Evolutionary conservation across 1,140 invertebrate species (phyloP).

Genomic region (Temnothorax longispinosus): DNA sequence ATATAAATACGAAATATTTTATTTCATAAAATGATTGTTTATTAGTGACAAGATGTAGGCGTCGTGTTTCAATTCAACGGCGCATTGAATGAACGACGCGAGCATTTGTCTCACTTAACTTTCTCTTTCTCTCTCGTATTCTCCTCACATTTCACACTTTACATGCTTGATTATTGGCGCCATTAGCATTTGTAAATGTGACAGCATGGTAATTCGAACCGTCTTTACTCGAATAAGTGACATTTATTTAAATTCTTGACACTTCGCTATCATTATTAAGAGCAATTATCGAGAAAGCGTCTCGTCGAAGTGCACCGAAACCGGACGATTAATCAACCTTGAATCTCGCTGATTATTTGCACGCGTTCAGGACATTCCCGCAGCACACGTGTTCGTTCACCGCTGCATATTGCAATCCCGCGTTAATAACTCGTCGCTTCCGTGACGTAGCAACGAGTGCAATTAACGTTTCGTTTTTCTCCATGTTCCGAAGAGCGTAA

Average conservation of each 20-base stretch:
- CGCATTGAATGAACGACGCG: conserved; percentile 5
- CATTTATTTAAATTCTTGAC: not conserved
- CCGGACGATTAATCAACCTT: conserved; percentile 37
- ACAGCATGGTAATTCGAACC: not conserved
- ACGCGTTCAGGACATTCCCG: conserved; percentile 27
- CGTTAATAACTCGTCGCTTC: conserved; percentile 41
- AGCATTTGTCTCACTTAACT: conserved; percentile 24
- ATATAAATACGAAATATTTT: not conserved
- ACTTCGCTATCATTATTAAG: conserved; percentile 25
- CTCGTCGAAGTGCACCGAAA: conserved; percentile 11
- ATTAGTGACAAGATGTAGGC: conserved; percentile 3
- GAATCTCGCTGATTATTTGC: conserved; percentile 46
- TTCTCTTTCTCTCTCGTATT: conserved; percentile 12
- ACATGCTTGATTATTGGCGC: not conserved
- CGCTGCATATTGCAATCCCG: conserved; percentile 30
- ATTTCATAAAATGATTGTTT: conserved; percentile 8
- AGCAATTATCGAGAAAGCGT: conserved; percentile 51
- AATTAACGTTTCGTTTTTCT: conserved; percentile 50
- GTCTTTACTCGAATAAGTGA: not conserved
- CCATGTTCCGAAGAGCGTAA: conserved; percentile 11
- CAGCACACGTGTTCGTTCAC: not conserved
- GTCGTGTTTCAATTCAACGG: conserved; percentile 33
- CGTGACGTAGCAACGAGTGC: conserved; percentile 33
- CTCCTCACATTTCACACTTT: not conserved
- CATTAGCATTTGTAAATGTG: not conserved